Evolutionary conservation across 2,113 vertebrate genomes (phyloP), one percentile per base, ranked within the genome.

Genomic region (Silurus glanis): DNA sequence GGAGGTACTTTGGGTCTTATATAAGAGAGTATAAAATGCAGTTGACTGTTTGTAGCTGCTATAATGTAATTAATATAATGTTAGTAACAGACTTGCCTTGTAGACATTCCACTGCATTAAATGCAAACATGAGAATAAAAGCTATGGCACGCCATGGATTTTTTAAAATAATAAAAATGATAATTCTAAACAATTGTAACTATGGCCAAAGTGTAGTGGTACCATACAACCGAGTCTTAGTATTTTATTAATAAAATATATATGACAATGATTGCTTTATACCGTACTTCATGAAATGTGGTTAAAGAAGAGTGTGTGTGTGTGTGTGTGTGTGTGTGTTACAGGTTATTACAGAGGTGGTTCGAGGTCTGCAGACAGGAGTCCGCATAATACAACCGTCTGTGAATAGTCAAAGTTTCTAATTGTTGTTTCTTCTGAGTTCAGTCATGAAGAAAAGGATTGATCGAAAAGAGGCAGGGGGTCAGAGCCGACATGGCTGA

Each of bases 401-500:
- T 53, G 47, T 75, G 49, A 53, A 75, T n/a, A 75, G 53, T 13
- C 51, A 16, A 23, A 78, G 58, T 75, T 85, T 64, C 17, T 14
- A 51, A 61, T 21, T 25, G 14, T 61, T 74, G 69, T 47, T 62
- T 76, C 8, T 76, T 47, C 59, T 64, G 47, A 64, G n/a, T 51
- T 51, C 61, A 67, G 23, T 45, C 61, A 56, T 45, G 49, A 80
- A 80, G 45, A 64, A 51, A 78, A 78, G 58, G 61, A 79, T 78
- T 59, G 47, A 85, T 79, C 17, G 5, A 17, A 37, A 37, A 56
- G 51, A 56, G 9, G 17, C 61, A 45, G 47, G 75, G 74, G 59
- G 49, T 80, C 75, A 80, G 21, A 79, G 10, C 72, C 19, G 5
- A 69, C 55, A 88, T n/a, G 53, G 55, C 55, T 64, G 45, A n/a